phyloP scores from a whole-genome alignment of 2,888 invertebrate species.

The Strigamia transsilvanica region DNA sequence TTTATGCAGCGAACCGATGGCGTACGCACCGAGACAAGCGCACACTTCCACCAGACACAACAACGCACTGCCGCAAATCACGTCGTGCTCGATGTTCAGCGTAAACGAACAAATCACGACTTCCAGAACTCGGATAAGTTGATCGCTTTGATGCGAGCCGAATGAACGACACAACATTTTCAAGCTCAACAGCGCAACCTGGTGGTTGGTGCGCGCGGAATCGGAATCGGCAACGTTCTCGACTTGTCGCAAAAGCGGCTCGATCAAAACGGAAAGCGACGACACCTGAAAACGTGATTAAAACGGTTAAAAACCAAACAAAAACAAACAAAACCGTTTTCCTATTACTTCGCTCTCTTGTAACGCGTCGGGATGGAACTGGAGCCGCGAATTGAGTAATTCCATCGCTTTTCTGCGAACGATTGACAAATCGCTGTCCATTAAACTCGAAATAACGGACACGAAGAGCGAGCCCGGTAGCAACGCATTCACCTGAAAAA shows the following conservation, averaged over 20 bases:
- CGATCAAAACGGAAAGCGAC: slow-evolving; percentile 67
- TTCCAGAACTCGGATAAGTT: slow-evolving; percentile 71
- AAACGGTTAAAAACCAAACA: too few species aligned
- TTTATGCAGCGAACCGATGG: slow-evolving; percentile 76
- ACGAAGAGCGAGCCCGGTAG: slow-evolving; percentile 82
- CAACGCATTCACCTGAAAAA: slow-evolving; percentile 65
- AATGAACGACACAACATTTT: slow-evolving; percentile 82
- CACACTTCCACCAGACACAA: slow-evolving; percentile 83
- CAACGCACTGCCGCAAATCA: slow-evolving; percentile 73
- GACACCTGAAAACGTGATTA: slow-evolving; percentile 28
- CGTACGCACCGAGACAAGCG: slow-evolving; percentile 76
- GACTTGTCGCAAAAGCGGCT: slow-evolving; percentile 71
- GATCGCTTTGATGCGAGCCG: slow-evolving; percentile 73
- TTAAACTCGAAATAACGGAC: slow-evolving; percentile 74
- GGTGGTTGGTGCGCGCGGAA: slow-evolving; percentile 70
- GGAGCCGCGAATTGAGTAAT: slow-evolving; percentile 81
- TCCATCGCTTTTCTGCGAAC: slow-evolving; percentile 85
- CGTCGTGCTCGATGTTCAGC: slow-evolving; percentile 58
- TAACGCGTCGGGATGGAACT: slow-evolving; percentile 73
- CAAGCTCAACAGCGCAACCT: slow-evolving; percentile 81
- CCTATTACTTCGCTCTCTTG: slow-evolving; percentile 59
- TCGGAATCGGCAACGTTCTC: slow-evolving; percentile 60
- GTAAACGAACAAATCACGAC: slow-evolving; percentile 54
- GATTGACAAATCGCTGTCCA: slow-evolving; percentile 75
- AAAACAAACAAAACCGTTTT: too few species aligned